Conservation (phyloP, 2,888 invertebrate genomes). For the Orthosia incerta region DNA sequence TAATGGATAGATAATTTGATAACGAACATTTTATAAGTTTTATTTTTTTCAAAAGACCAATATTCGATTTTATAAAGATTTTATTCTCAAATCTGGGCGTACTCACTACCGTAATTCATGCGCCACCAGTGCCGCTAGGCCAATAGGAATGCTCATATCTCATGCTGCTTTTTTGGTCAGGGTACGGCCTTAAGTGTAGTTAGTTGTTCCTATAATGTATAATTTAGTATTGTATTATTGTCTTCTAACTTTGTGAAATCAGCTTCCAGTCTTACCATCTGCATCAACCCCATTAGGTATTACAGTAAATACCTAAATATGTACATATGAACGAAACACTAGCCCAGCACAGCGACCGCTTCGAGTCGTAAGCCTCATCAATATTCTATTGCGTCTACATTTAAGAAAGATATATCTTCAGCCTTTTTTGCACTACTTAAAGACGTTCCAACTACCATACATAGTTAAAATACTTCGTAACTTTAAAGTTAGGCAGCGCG, state of each 20-base stretch:
- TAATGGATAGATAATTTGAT: too few species aligned
- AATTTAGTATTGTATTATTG: not conserved
- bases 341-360: conserved; percentile 38
- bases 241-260: not conserved
- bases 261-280: conserved; percentile 8
- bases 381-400: conserved; percentile 66
- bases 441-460: conserved; percentile 64
- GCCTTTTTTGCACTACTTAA: conserved; percentile 66
- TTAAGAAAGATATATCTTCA: conserved; percentile 59
- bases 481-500: conserved; percentile 73
- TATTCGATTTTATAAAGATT: too few species aligned
- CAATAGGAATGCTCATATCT: too few species aligned
- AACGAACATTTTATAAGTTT: too few species aligned
- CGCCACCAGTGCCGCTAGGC: too few species aligned
- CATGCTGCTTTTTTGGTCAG: too few species aligned
- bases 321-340: conserved; percentile 61
- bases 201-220: not conserved
- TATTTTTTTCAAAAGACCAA: too few species aligned
- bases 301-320: conserved; percentile 64
- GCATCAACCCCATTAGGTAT: conserved; percentile 48
- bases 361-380: conserved; percentile 64
- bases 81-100: too few species aligned
- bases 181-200: too few species aligned
- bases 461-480: conserved; percentile 77
- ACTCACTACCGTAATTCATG: too few species aligned